Conservation (phyloP, 2,113 vertebrate species). For the Polypterus bichir region DNA sequence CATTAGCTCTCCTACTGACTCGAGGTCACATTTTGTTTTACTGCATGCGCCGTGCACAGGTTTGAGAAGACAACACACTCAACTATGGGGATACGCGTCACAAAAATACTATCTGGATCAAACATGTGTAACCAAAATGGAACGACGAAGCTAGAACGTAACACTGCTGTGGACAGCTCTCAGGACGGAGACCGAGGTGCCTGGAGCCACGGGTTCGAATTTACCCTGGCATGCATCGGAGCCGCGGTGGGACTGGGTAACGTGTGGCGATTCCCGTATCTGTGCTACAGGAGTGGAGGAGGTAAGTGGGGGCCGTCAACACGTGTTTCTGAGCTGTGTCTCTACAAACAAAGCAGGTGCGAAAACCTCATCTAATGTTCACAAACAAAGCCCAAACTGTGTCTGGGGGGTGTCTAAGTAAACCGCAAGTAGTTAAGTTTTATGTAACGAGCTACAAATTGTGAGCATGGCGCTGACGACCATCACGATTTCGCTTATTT, state of each 20-base stretch:
- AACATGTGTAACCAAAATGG: conserved; percentile 5
- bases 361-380: too few species aligned
- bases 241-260: conserved; percentile 55
- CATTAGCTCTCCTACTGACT: background rate
- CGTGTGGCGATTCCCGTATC: conserved; percentile 54
- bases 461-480: too few species aligned
- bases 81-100: conserved; percentile 19
- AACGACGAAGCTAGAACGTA: conserved; percentile 3
- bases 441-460: too few species aligned
- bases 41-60: background rate
- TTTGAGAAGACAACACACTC: too few species aligned
- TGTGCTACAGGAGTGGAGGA: conserved; percentile 55
- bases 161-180: background rate
- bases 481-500: too few species aligned
- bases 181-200: conserved; percentile 24
- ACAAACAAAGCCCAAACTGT: too few species aligned
- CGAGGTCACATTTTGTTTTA: background rate
- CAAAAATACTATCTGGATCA: background rate
- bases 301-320: conserved; percentile 26
- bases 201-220: conserved; percentile 46
- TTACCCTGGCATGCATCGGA: conserved; percentile 45
- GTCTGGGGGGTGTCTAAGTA: too few species aligned
- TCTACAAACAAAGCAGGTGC: too few species aligned
- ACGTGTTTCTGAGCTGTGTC: too few species aligned
- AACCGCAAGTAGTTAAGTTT: too few species aligned